These are phyloP conservation scores for Pseudolaguvia tuberculata DNA, from an alignment of 2,113 vertebrate species.

Conservation along the genomic window DNA sequence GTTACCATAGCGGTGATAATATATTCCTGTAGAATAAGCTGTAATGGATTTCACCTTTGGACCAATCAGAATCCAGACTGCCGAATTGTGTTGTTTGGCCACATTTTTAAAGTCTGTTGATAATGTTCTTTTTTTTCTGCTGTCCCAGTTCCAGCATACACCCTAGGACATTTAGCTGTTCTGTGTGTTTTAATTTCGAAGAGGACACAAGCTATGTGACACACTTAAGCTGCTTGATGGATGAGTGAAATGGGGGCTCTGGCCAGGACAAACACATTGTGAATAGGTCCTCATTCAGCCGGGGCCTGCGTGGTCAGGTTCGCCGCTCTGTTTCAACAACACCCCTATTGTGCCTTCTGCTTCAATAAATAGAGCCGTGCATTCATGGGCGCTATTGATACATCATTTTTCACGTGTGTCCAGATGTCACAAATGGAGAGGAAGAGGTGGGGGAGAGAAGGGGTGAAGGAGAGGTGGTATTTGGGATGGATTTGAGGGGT, in stretches of 20 bases:
- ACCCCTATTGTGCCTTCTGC: conserved; percentile 64
- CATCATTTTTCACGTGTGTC: conserved; percentile 65
- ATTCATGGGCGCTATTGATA: conserved; percentile 69
- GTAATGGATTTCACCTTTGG: neutral
- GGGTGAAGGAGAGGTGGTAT: neutral
- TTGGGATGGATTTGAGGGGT: neutral
- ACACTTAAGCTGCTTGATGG: conserved; percentile 44
- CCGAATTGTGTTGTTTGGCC: neutral
- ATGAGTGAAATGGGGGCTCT: conserved; percentile 58
- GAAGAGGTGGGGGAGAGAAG: neutral
- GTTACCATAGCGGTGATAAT: neutral
- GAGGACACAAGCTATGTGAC: conserved; percentile 46
- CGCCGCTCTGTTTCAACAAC: conserved; percentile 66
- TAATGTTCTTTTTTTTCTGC: neutral
- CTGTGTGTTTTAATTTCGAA: conserved; percentile 36
- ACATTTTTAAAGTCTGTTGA: neutral
- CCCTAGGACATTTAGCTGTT: conserved; percentile 8
- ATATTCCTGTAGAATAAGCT: neutral
- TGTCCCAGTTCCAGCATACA: too few species aligned
- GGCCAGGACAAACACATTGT: conserved; percentile 62
- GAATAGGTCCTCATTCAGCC: conserved; percentile 55
- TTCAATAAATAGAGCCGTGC: conserved; percentile 71
- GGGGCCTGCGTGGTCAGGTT: conserved; percentile 61
- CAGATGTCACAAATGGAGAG: conserved; percentile 43
- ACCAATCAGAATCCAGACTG: neutral